Conservation (phyloP, 2,797 vertebrate genomes). For the Syncerus caffer region DNA sequence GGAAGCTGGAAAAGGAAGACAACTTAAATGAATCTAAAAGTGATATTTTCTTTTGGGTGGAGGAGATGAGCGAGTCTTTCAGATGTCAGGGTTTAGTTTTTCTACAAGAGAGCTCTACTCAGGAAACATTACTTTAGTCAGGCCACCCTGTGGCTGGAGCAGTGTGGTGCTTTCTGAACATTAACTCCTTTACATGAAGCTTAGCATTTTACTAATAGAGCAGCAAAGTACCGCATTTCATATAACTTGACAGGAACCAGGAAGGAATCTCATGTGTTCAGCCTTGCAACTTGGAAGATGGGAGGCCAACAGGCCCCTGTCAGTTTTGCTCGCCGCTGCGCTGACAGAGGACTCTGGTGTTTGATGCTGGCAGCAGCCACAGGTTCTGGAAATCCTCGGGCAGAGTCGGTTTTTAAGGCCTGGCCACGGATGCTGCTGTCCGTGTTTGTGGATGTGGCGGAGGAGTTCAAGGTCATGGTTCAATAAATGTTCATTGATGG, state of each 20-base stretch:
- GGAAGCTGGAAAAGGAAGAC: background rate
- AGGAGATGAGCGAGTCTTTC: background rate
- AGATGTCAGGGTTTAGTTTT: background rate
- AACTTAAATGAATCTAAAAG: background rate
- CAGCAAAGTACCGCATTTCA: background rate
- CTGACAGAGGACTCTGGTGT: background rate
- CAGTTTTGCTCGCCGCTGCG: background rate
- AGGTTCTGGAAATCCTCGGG: background rate
- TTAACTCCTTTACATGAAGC: background rate
- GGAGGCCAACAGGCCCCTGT: background rate
- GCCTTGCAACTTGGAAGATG: background rate
- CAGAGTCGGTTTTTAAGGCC: background rate
- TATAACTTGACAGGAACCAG: background rate
- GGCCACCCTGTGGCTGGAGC: background rate
- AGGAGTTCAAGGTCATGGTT: background rate
- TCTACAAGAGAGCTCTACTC: background rate
- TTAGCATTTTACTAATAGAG: background rate
- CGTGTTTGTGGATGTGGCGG: background rate
- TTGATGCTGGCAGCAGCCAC: background rate
- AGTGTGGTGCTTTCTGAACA: background rate
- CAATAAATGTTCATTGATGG: constrained; percentile 34
- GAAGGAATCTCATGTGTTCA: background rate
- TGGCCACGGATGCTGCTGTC: background rate
- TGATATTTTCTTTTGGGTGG: background rate
- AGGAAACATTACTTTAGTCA: background rate